Conservation (phyloP, 2,113 vertebrate species). For the Orientallactaga bullata region DNA sequence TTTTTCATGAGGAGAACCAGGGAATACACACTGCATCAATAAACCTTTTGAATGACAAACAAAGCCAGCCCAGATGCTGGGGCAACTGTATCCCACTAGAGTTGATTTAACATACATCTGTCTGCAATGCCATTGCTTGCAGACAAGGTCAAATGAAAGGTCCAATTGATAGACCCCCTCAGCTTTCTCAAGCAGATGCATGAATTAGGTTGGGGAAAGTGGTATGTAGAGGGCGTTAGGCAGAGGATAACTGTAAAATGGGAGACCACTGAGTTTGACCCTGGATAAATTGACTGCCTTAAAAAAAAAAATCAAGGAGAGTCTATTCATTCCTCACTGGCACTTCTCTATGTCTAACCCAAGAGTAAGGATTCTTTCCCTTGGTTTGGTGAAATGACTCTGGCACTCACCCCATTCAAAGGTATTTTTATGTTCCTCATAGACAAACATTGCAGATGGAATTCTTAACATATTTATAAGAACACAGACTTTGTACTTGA, state of each 20-base stretch:
- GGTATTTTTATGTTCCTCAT: slow-evolving; percentile 84
- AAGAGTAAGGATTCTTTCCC: slow-evolving; percentile 62
- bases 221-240: neutral
- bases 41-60: slow-evolving; percentile 86
- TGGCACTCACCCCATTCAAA: slow-evolving; percentile 62
- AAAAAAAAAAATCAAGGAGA: neutral
- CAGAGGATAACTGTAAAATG: slow-evolving; percentile 66
- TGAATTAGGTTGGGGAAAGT: slow-evolving; percentile 51
- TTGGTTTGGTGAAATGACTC: slow-evolving; percentile 61
- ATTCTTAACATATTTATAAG: slow-evolving; percentile 88
- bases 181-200: slow-evolving; percentile 56
- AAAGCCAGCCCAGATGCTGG: slow-evolving; percentile 87
- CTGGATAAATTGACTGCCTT: slow-evolving; percentile 70
- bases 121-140: slow-evolving; percentile 84
- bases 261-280: slow-evolving; percentile 56
- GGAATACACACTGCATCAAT: slow-evolving; percentile 87
- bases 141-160: slow-evolving; percentile 81
- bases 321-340: slow-evolving; percentile 41
- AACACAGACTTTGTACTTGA: slow-evolving; percentile 81
- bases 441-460: slow-evolving; percentile 86
- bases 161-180: slow-evolving; percentile 73
- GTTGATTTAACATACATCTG: slow-evolving; percentile 80
- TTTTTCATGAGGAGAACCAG: slow-evolving; percentile 86
- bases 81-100: slow-evolving; percentile 83
- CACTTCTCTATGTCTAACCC: slow-evolving; percentile 52